A percentile compares a stretch with the other conserved stretches of the same genome.
Evolutionary conservation across 2,797 vertebrate species (phyloP).

Genomic region (Anabacerthia variegaticeps): DNA sequence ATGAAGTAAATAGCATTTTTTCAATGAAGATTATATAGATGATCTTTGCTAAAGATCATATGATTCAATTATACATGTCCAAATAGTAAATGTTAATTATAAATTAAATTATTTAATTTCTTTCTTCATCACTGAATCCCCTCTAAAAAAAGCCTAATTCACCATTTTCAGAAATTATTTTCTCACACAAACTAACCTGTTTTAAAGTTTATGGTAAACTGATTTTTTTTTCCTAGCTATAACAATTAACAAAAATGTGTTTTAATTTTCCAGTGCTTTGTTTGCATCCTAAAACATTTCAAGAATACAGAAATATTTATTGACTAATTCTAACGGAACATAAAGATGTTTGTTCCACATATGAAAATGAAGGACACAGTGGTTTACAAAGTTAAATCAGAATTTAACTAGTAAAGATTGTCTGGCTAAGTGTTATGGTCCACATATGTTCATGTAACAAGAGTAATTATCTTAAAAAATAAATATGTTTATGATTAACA

Average conservation of each 20-base stretch:
- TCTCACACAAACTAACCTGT: background rate
- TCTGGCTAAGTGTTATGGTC: slow-evolving; percentile 62
- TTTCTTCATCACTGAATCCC: background rate
- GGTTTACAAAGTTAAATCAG: slow-evolving; percentile 44
- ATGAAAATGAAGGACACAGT: slow-evolving; percentile 63
- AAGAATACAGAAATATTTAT: slow-evolving; percentile 45
- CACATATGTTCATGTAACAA: slow-evolving; percentile 62
- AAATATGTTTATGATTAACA: slow-evolving; percentile 56
- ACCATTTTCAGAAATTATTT: slow-evolving; percentile 5
- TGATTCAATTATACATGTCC: background rate
- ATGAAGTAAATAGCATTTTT: slow-evolving; percentile 41
- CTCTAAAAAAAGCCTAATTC: slow-evolving; percentile 3
- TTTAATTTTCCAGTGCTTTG: slow-evolving; percentile 41
- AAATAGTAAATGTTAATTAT: slow-evolving; percentile 38
- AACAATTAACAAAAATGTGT: slow-evolving; percentile 22
- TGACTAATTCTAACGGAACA: slow-evolving; percentile 21
- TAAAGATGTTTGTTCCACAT: background rate
- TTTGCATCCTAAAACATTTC: slow-evolving; percentile 59
- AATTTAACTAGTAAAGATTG: slow-evolving; percentile 17
- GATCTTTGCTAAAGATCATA: slow-evolving; percentile 19
- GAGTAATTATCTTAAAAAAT: slow-evolving; percentile 56
- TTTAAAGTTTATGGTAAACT: background rate
- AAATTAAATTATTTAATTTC: slow-evolving; percentile 53
- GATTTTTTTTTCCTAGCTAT: background rate
- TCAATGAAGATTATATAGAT: slow-evolving; percentile 17